Base-by-base conservation (phyloP, 2,113 vertebrate genomes). In the Felis chaus region DNA sequence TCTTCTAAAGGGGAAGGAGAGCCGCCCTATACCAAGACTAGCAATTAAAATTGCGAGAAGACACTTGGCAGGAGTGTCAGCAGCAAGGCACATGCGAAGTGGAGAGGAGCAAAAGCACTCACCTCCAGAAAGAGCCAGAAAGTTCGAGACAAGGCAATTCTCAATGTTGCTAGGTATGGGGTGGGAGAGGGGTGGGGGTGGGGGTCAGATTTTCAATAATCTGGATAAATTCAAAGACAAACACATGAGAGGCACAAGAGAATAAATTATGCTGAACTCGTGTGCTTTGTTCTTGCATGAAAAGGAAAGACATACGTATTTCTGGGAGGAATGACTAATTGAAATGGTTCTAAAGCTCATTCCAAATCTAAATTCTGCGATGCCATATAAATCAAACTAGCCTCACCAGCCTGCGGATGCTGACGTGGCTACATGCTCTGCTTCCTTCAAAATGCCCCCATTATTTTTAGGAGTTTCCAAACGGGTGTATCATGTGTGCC, bases 31-130 rank as follows among this genome's bases (percentile, higher is more conserved):
- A 91, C 71, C 55, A 94, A 97, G 90, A 96, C 94, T 97, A 98
- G 95, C 95, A 97, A 97, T 98, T 97, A 97, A 98, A 96, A 94
- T n/a, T 97, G 73, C 84, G 86, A 92, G 92, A 63, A 92, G 61
- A 91, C 31, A 39, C 94, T 97, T 96, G 92, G 96, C 94, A 97
- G 92, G 80, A 71, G 81, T 39, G 66, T 96, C 87, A 86, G 45
- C 84, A 89, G 31, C 0, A 3, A 97, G 61, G 71, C 81, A 57
- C 29, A 76, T 14, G 23, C 1, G 31, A 31, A 78, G 65, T 12
- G 14, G 63, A 92, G 66, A 92, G 53, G 39, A 97, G 79, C 81
- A 86, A 85, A 69, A 87, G 76, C 95, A 93, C 73, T 69, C 19
- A 69, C 71, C 76, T 92, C 57, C 76, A 79, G 31, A 4, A 83